Evolutionary conservation across 2,113 vertebrate genomes (phyloP), one percentile per base, ranked within the genome.

Genomic region (Misgurnus anguillicaudatus): DNA sequence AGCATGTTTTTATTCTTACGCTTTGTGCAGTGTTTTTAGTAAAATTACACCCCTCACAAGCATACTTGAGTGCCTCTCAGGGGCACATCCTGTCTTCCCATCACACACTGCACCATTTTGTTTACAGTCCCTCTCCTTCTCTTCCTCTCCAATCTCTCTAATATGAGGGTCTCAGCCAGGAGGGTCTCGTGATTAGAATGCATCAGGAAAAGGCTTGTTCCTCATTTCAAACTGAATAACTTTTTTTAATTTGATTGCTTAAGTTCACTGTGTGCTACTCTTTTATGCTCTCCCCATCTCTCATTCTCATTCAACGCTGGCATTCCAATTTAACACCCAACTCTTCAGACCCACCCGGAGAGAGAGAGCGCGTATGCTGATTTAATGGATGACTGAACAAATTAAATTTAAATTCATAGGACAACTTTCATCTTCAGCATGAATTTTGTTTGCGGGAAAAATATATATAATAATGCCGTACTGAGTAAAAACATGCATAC

Each of bases 351-450:
- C 68, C 72, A 83, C 47, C 63, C 51, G 61, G 73, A 73, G 82
- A 78, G 72, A 86, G 82, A 88, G 85, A 87, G 84, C 87, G 64
- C n/a, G 48, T 84, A 85, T 86, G 88, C 80, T 70, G 62, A 91
- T 93, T 93, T 90, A 93, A 92, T 90, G 90, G 90, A 91, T 89
- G 91, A 88, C 86, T 91, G 88, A 91, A 91, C 91, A 93, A 91
- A 93, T 93, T 90, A 86, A 91, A 92, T 92, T 89, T 88, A 84
- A 91, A 91, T 91, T 92, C 86, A 89, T 82, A 83, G 78, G 85
- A 86, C 82, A 81, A 83, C 89, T 92, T 92, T 91, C 87, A 90
- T 91, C 89, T 90, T 88, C 82, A 47, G 65, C 64, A 58, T 86
- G 82, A 85, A 89, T 89, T 86, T 87, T 65, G 36, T 70, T 51